Conservation (phyloP, 2,113 vertebrate genomes). For the Alethe castanea region DNA sequence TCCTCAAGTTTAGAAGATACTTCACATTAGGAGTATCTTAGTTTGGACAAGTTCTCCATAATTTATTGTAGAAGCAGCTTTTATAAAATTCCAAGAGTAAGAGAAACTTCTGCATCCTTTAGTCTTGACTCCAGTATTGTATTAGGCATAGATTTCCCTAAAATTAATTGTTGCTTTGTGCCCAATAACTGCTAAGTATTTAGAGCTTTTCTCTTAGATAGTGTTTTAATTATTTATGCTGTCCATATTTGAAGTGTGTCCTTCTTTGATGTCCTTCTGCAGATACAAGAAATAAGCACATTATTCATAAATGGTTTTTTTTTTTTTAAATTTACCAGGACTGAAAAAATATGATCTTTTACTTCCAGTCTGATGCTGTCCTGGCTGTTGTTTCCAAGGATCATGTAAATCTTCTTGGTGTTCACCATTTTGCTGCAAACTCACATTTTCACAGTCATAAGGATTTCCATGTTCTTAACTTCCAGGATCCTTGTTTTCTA, state of each 20-base stretch:
- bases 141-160: neutral
- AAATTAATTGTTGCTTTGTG: neutral
- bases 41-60: neutral
- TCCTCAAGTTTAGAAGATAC: neutral
- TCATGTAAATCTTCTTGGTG: neutral
- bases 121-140: neutral
- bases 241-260: neutral
- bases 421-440: neutral
- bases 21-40: neutral
- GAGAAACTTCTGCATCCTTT: neutral
- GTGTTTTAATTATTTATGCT: neutral
- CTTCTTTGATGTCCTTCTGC: neutral
- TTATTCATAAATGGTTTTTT: neutral
- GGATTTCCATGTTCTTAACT: neutral
- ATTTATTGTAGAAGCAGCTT: neutral
- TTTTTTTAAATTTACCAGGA: neutral
- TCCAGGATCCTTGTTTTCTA: neutral
- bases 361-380: neutral
- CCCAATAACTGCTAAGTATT: neutral
- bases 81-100: neutral
- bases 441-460: neutral
- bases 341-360: neutral
- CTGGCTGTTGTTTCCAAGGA: neutral
- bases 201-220: neutral
- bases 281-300: neutral